Base-by-base conservation (phyloP, 2,888 invertebrate species). In the Ephialtes manifestator region DNA sequence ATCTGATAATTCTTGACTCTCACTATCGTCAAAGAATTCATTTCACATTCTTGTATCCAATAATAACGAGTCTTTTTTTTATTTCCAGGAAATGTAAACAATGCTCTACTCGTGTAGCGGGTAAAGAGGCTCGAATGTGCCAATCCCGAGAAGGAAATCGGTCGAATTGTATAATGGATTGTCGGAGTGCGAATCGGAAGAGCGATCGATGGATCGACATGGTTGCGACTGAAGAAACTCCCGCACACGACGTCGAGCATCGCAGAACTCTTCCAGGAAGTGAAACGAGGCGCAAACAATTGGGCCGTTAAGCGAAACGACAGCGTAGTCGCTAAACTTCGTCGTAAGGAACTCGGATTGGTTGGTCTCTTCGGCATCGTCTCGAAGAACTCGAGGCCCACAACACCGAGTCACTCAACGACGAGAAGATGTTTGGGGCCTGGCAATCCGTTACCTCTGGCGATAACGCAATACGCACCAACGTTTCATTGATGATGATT, bases 321-420 rank as follows among this genome's bases (percentile, higher is more conserved):
- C 70, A 31, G 11, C 53, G 71, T 55, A 24, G 72, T 63, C 24
- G 15, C n/a, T n/a, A 10, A 53, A 53, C 53, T 35, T 55, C 53
- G 71, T 53, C 51, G 51, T 18, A 7, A 46, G 46, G 46, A n/a
- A 18, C 51, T 51, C 51, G 51, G n/a, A 51, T 51, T 51, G 51
- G n/a, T 51, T 51, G 51, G n/a, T 51, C 51, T 51, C 51, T 18
- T 51, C 18, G 63, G 63, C 63, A 5, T 53, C 63, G 63, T 70
- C 84, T 72, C 53, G 84, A 72, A 84, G 77, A 84, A 84, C 77
- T 74, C 53, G 84, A 81, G 76, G 84, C 65, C 76, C 83, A 18
- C 71, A 58, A 18, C 71, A 58, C 80, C 48, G 67, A 84, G 18
- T 10, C 31, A 48, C 18, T 31, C 58, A 31, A 24, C 83, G 71